Evolutionary conservation across 1,140 invertebrate species (phyloP), one percentile per base, ranked within the genome.

Genomic region (Pseudomyrmex concolor): DNA sequence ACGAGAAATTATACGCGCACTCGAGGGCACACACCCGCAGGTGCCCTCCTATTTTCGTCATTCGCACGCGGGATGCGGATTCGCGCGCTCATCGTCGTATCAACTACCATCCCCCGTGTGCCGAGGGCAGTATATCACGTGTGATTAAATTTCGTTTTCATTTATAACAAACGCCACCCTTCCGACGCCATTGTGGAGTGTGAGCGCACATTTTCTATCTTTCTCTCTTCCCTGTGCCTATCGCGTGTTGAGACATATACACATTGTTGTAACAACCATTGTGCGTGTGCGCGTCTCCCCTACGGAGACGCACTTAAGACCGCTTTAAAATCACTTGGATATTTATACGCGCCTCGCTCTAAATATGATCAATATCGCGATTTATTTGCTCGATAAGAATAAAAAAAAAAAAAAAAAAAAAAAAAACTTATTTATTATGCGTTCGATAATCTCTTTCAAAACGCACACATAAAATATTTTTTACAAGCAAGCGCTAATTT

Each of bases 91-190:
- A 59, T 72, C 84, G 59, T 74, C 66, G 48, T 60, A 54, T n/a
- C 66, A 51, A 60, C 59, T 5, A 34, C 34, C 34, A 34, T 7
- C 34, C 34, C 59, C 59, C 55, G 62, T 67, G 43, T 45, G 7
- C 43, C 54, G 51, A 45, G 48, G 55, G 72, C 71, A 64, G 60
- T 84, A 84, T 76, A 85, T 85, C 89, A 81, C 63, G 50, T 67
- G 62, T 68, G 80, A 83, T 84, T 83, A 85, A 86, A 73, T 84
- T 84, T 87, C 85, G 63, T 78, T 90, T 87, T 74, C 72, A 89
- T 85, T 84, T 88, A 50, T 66, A 87, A 87, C 72, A 71, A 73
- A 80, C 48, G 74, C 48, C 48, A 60, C 68, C 55, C 77, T 72
- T 72, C 43, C 63, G 66, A 80, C 51, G 68, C 68, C 48, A 80